Base-by-base conservation (phyloP, 2,797 vertebrate species). In the Amphiprion clarkii region DNA sequence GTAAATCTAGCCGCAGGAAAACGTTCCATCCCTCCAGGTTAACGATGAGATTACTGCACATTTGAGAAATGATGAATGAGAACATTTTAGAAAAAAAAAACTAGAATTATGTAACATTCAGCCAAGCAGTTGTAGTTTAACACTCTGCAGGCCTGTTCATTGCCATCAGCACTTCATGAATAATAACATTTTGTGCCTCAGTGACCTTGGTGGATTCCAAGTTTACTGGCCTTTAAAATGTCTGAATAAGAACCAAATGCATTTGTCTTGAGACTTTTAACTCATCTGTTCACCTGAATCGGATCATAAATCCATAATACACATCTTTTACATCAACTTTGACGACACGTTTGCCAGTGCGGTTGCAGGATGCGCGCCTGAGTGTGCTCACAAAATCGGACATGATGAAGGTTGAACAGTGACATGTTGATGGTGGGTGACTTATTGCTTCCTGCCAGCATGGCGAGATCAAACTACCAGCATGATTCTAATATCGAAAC, bases 221-320 rank as follows among this genome's bases (percentile, higher is more conserved):
- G 74, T 85, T 80, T 77, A 73, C 72, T 89, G 87, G 87, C 87
- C 86, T 91, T 91, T 89, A 72, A 74, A 85, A 84, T 31, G 58
- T 70, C 84, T 76, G 59, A 85, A 78, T 78, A 72, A 81, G 62
- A 71, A 78, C 53, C 64, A 79, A 55, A 76, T 67, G 29, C 25
- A 54, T 76, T 76, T 65, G 29, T 66, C 40, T 53, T 64, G n/a
- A 70, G 74, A 71, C 29, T 39, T 74, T 77, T 36, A 71, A 27
- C 23, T 56, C 11, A 1, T 27, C n/a, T 54, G 52, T 77, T 52
- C 13, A 55, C 29, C 19, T 51, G 2, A 67, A 29, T 51, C 23
- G 10, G 17, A 55, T 67, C n/a, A 60, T 23, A 60, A 44, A 46
- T 65, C 25, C 49, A 69, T 14, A 19, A 44, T 12, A 54, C 36